These are phyloP conservation scores for Schlechtendalia chinensis DNA, from an alignment of 1,140 invertebrate genomes.

Conservation along the genomic window DNA sequence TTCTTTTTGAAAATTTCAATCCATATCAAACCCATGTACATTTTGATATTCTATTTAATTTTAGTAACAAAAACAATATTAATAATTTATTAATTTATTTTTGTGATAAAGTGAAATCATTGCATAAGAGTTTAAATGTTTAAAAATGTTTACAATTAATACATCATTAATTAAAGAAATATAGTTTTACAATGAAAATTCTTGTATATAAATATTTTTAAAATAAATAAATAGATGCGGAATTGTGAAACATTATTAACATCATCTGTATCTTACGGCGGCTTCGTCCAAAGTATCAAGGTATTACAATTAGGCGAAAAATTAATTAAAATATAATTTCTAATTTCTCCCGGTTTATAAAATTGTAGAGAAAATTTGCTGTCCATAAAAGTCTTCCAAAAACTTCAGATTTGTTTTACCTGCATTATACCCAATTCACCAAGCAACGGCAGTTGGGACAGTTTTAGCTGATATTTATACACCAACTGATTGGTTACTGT, in stretches of 20 bases:
- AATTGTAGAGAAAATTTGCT: slow-evolving; percentile 49
- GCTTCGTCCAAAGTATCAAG: slow-evolving; percentile 31
- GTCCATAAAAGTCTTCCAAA: slow-evolving; percentile 41
- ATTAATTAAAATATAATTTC: slow-evolving; percentile 33
- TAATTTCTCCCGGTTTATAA: slow-evolving; percentile 49
- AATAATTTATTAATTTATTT: neutral
- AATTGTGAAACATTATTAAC: neutral
- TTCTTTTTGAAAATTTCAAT: too few species aligned
- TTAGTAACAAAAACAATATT: too few species aligned
- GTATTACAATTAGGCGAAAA: slow-evolving; percentile 35
- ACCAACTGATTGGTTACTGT: slow-evolving; percentile 24
- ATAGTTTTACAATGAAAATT: neutral
- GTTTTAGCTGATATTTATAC: slow-evolving; percentile 32
- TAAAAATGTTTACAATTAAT: neutral
- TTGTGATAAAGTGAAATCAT: neutral
- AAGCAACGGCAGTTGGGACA: slow-evolving; percentile 29
- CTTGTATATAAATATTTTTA: neutral
- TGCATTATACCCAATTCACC: slow-evolving; percentile 43
- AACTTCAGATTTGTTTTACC: slow-evolving; percentile 43
- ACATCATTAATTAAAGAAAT: neutral
- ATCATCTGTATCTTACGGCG: slow-evolving; percentile 16
- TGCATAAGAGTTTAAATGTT: neutral
- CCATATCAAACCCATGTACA: too few species aligned
- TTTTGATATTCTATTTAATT: too few species aligned
- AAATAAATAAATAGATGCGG: slow-evolving; percentile 37